A percentile compares a stretch with the other conserved stretches of the same genome.
phyloP scores from a whole-genome alignment of 2,888 invertebrate species.

The Adineta ricciae region DNA sequence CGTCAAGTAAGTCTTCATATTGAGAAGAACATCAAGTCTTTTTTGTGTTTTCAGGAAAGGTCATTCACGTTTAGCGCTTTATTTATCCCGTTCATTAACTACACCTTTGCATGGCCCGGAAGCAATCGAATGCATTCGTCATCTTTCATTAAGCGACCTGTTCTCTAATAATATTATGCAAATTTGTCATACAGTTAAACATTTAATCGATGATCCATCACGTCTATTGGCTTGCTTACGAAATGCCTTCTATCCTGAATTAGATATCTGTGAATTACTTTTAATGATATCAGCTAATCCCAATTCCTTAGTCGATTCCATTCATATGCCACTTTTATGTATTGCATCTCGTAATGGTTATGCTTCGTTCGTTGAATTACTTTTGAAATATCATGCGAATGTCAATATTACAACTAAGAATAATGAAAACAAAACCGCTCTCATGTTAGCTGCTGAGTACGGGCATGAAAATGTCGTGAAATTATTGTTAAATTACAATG shows the following conservation, averaged over 20 bases:
- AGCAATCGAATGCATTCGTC: constrained; percentile 16
- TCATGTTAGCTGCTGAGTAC: constrained; percentile 72
- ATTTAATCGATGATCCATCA: constrained; percentile 11
- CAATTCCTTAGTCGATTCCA: background rate
- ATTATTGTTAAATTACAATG: constrained; percentile 56
- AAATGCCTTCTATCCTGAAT: constrained; percentile 13
- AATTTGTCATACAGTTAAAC: background rate
- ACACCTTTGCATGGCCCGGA: background rate
- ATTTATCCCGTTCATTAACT: background rate
- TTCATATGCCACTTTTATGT: constrained; percentile 63
- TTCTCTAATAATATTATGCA: background rate
- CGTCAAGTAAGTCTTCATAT: background rate
- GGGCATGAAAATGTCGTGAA: constrained; percentile 68
- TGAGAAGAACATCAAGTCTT: too few species aligned
- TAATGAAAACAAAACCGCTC: constrained; percentile 73
- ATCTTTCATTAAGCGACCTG: background rate
- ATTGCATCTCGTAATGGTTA: constrained; percentile 85
- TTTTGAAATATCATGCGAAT: constrained; percentile 80
- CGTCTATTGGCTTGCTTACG: background rate
- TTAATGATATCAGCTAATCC: constrained; percentile 16
- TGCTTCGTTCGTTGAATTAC: constrained; percentile 73
- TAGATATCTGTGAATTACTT: constrained; percentile 5
- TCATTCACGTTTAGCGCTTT: background rate
- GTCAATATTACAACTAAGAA: constrained; percentile 64
- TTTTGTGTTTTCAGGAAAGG: constrained; percentile 1